phyloP scores from a whole-genome alignment of 1,140 invertebrate genomes.

The Caenorhabditis tropicalis region DNA sequence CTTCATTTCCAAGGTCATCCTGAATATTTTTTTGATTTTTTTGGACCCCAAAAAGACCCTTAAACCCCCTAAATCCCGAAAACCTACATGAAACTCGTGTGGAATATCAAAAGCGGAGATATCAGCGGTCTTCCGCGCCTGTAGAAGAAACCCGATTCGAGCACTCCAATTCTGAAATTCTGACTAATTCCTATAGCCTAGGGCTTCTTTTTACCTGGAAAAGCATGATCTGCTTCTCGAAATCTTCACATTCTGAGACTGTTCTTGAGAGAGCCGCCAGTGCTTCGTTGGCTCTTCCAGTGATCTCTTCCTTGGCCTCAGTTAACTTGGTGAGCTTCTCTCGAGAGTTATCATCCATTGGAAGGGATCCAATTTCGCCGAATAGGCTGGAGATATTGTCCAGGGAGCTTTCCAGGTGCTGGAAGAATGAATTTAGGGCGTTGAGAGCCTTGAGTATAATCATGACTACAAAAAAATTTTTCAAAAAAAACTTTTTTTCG shows the following conservation, averaged over 20 bases:
- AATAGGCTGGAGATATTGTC: constrained; percentile 51
- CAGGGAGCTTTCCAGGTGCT: constrained; percentile 67
- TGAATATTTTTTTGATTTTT: not conserved
- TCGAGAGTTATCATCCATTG: constrained; percentile 53
- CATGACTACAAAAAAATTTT: not conserved
- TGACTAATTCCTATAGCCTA: not conserved
- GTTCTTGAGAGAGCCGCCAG: constrained; percentile 50
- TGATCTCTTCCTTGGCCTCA: constrained; percentile 39
- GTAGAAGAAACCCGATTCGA: constrained; percentile 64
- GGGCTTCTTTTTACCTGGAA: not conserved
- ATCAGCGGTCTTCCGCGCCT: constrained; percentile 59
- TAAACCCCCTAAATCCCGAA: too few species aligned
- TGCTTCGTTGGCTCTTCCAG: constrained; percentile 35
- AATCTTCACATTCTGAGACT: constrained; percentile 62
- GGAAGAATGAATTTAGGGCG: constrained; percentile 40
- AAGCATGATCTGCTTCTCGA: constrained; percentile 56
- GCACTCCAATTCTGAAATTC: constrained; percentile 64
- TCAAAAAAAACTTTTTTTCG: too few species aligned
- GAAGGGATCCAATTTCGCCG: constrained; percentile 28
- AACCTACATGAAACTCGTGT: constrained; percentile 69
- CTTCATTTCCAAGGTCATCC: constrained; percentile 60
- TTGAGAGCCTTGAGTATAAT: not conserved
- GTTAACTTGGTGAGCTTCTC: constrained; percentile 18
- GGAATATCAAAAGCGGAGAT: constrained; percentile 68
- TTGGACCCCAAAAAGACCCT: not conserved